Evolutionary conservation across 2,113 vertebrate species (phyloP).

Genomic region (Brachionichthys hirsutus): DNA sequence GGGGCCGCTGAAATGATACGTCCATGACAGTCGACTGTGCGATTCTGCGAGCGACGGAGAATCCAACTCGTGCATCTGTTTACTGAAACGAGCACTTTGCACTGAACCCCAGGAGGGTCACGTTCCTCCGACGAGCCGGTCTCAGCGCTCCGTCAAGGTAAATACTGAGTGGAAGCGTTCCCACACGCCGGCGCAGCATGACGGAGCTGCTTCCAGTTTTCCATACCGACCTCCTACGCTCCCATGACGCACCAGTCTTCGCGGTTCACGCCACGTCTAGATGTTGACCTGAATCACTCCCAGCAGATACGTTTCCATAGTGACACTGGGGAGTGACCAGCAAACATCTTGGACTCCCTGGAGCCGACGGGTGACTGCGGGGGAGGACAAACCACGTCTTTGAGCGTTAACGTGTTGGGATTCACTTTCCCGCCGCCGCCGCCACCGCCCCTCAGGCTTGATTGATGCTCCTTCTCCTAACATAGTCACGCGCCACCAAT

Average conservation of each 20-base stretch:
- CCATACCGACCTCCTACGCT: conserved; percentile 42
- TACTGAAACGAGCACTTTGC: conserved; percentile 68
- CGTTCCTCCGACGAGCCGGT: conserved; percentile 52
- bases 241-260: conserved; percentile 35
- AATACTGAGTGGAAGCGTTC: conserved; percentile 56
- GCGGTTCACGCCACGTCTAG: conserved; percentile 31
- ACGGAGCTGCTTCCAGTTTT: conserved; percentile 47
- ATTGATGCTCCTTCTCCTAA: conserved; percentile 62
- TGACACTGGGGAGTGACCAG: too few relatives aligned
- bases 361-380: too few relatives aligned
- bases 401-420: conserved; percentile 30
- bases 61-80: conserved; percentile 70
- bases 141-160: conserved; percentile 65
- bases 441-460: conserved; percentile 43
- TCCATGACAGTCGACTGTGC: conserved; percentile 28
- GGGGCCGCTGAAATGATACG: conserved; percentile 59
- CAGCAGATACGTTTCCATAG: too few relatives aligned
- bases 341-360: too few relatives aligned
- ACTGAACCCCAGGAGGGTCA: conserved; percentile 59
- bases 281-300: too few relatives aligned
- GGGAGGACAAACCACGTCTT: conserved; percentile 18
- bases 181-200: conserved; percentile 38
- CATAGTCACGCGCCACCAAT: conserved; percentile 70
- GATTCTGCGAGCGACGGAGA: conserved; percentile 55
- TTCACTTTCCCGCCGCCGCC: conserved; percentile 22